Conservation (phyloP, 2,113 vertebrate species). For the Brienomyrus brachyistius region DNA sequence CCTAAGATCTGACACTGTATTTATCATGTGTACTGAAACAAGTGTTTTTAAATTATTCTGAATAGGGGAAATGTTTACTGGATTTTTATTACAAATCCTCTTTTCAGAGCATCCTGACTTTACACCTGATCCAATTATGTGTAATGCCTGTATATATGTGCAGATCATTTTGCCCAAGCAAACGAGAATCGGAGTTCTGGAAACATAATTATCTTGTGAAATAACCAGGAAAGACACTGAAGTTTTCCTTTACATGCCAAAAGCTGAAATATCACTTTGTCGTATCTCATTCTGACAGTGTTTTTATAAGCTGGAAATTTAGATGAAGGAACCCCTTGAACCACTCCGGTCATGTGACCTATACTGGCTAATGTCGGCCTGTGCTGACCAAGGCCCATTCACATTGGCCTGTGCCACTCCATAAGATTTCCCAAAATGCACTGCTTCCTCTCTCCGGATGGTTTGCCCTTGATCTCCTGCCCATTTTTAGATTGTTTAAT, state of each 20-base stretch:
- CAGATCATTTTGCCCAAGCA: not conserved
- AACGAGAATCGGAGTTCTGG: not conserved
- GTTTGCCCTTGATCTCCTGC: not conserved
- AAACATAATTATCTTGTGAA: not conserved
- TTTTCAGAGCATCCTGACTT: not conserved
- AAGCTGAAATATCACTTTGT: not conserved
- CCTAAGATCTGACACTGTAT: not conserved
- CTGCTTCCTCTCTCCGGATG: not conserved
- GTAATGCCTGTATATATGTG: not conserved
- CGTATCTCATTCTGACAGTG: not conserved
- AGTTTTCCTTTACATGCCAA: not conserved
- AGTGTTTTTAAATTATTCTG: not conserved
- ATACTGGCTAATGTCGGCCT: not conserved
- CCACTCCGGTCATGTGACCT: not conserved
- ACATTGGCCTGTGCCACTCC: not conserved
- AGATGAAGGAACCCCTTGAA: not conserved
- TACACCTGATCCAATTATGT: not conserved
- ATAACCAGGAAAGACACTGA: not conserved
- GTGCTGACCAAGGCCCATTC: not conserved
- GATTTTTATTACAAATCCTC: not conserved
- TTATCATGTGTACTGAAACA: not conserved
- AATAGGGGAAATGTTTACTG: not conserved
- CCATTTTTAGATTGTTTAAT: constrained; percentile 20
- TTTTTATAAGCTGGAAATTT: not conserved
- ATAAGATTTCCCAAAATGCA: not conserved